Base-by-base conservation (phyloP, 2,888 invertebrate species). In the Amphipoea oculea region DNA sequence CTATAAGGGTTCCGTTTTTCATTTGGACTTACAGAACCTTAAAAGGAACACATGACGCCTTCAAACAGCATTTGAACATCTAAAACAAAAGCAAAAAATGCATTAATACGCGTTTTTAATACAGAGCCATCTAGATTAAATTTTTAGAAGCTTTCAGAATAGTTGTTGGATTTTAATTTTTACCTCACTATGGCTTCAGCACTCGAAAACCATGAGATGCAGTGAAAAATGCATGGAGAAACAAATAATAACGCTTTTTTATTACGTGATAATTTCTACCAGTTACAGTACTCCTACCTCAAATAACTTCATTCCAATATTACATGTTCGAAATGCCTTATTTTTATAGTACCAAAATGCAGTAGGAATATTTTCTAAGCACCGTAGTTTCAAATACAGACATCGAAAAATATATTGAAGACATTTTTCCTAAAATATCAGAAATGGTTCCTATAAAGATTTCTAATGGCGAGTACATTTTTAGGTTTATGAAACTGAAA, bases 401-500 rank as follows among this genome's bases (percentile, higher is more conserved):
- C 5, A 72, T 79, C n/a, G n/a, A 20, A 72, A 73, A 66, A 62
- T 85, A 20, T 70, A 75, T 62, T 48, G 42, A 63, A 85, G 36
- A 60, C 23, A 62, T 63, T 76, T 85, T 73, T 62, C 65, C 11
- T 48, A 36, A 67, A 69, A 72, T 75, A 78, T 84, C 45, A 66
- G 54, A 78, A 82, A 82, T 48, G 40, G 54, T 14, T 82, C 14
- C 29, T n/a, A 69, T 78, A 82, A 66, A 78, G 62, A 79, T 83
- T 54, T 73, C 45, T 79, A 83, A 70, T 67, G 42, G 63, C 11
- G 5, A 45, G 60, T 63, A 75, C 57, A 72, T 82, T 82, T 78
- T 78, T 20, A 70, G 57, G 74, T 78, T 76, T 67, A 86, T 72
- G 83, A 83, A 73, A 82, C 78, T 77, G 81, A 71, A 84, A 81